Conservation (phyloP, 2,113 vertebrate species). For the Colinus virginianus region DNA sequence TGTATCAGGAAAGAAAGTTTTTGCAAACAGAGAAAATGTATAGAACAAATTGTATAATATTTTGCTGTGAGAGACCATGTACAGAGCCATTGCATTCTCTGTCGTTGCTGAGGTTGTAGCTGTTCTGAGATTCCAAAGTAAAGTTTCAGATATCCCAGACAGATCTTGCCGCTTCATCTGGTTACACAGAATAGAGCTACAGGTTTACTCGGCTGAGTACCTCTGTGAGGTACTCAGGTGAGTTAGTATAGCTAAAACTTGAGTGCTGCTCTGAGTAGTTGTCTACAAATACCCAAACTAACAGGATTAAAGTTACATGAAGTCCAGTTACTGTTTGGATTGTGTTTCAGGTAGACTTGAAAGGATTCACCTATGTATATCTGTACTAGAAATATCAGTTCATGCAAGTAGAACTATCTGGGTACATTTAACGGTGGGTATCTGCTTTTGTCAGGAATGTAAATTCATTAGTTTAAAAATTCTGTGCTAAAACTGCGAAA, state of each 20-base stretch:
- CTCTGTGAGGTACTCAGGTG: not conserved
- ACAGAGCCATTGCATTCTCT: not conserved
- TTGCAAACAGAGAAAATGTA: not conserved
- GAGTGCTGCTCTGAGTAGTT: not conserved
- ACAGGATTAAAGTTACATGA: not conserved
- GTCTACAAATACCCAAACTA: not conserved
- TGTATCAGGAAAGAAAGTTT: not conserved
- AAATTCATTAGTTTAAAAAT: too few relatives aligned
- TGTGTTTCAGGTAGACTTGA: not conserved
- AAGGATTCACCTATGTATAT: not conserved
- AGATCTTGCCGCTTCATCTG: not conserved
- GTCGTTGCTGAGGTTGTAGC: not conserved
- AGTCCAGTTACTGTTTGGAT: not conserved
- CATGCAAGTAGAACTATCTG: not conserved
- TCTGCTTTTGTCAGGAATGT: not conserved
- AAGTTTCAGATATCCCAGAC: not conserved
- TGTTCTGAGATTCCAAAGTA: not conserved
- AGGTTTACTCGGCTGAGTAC: not conserved
- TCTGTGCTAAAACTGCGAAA: too few relatives aligned
- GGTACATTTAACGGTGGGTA: not conserved
- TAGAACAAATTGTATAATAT: not conserved
- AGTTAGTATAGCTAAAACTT: not conserved
- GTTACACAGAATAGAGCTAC: fast-evolving
- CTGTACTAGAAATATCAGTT: not conserved
- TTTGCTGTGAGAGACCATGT: not conserved